Base-by-base conservation (phyloP, 2,888 invertebrate species). In the Mesorhabditis sp. region DNA sequence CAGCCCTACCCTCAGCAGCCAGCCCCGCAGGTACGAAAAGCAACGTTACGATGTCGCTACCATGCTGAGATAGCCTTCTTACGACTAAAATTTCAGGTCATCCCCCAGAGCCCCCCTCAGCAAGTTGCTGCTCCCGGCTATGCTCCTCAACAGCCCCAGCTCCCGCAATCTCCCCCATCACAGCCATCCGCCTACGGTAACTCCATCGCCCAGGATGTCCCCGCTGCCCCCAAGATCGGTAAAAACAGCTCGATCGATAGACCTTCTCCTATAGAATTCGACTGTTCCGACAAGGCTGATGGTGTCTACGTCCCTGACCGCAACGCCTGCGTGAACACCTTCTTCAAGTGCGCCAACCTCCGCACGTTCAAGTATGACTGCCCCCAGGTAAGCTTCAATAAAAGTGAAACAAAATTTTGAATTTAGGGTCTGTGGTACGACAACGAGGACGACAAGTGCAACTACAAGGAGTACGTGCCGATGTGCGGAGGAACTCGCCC, bases 301-400 rank as follows among this genome's bases (percentile, higher is more conserved):
- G 68, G 69, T 0, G 69, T 72, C 71, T 62, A 67, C 69, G 43
- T 71, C 67, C 69, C 61, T 65, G 44, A 61, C 28, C 66, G 73
- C 5, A 13, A 45, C 4, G 5, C 42, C 4, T 78, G 78, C 62
- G 67, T 74, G 0, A 66, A 66, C 43, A 69, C 58, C 67, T 78
- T 76, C 72, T 78, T 62, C 64, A 75, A 75, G 45, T 78, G 78
- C 43, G 45, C 75, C 63, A 68, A 76, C 58, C 69, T 70, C 64
- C 73, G 69, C 42, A 62, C 75, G 28, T 75, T 72, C 72, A 72
- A 71, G 62, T 75, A 78, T 63, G 42, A 66, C 4, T 78, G 78
- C 65, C 78, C 72, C 65, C 6, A 66, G 43, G 70, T 70, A 61
- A 63, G 28, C 42, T 45, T 13, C n/a, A 45, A 3, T 63, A 62